Evolutionary conservation across 2,113 vertebrate species (phyloP).

Genomic region (Peromyscus californicus): DNA sequence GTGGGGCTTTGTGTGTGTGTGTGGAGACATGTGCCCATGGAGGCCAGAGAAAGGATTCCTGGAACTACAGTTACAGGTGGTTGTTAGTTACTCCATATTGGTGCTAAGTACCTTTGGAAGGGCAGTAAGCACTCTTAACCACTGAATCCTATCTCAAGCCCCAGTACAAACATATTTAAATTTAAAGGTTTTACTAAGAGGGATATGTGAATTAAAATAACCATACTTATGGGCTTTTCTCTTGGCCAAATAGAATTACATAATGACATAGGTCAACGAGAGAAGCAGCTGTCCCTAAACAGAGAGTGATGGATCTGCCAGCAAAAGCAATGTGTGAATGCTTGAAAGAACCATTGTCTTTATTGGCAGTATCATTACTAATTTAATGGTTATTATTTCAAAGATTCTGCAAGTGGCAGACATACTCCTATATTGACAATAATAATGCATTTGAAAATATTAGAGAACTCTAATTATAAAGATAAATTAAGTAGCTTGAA

Average conservation of each 20-base stretch:
- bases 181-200: slow-evolving; percentile 32
- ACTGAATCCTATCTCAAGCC: background rate
- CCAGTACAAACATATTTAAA: slow-evolving; percentile 32
- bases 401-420: slow-evolving; percentile 24
- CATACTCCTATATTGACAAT: background rate
- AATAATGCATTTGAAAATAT: slow-evolving; percentile 39
- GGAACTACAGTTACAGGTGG: background rate
- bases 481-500: slow-evolving; percentile 55
- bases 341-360: slow-evolving; percentile 29
- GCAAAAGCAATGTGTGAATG: background rate
- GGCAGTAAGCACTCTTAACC: background rate
- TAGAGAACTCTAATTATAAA: slow-evolving; percentile 48
- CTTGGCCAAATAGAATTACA: slow-evolving; percentile 43
- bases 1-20: background rate
- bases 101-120: background rate
- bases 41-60: background rate
- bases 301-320: background rate
- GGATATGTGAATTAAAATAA: slow-evolving; percentile 46
- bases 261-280: background rate
- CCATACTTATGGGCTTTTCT: slow-evolving; percentile 1
- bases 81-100: too few relatives aligned
- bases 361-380: slow-evolving; percentile 30
- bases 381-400: slow-evolving; percentile 53
- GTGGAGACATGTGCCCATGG: background rate
- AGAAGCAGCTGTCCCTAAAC: slow-evolving; percentile 6